Evolutionary conservation across 2,797 vertebrate species (phyloP).

Genomic region (Trematomus bernacchii): DNA sequence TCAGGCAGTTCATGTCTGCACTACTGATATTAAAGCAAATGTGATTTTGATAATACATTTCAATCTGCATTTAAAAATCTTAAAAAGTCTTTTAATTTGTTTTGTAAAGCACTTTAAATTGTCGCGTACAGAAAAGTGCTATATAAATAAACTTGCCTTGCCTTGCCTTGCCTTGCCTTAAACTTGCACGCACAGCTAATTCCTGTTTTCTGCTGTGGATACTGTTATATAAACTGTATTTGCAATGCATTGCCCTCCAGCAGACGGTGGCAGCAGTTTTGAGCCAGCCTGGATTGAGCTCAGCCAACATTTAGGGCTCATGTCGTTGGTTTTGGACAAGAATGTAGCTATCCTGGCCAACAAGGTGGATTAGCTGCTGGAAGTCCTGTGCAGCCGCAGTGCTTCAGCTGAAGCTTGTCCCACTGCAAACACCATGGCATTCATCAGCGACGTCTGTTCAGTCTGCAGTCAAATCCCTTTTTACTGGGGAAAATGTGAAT

Average conservation of each 20-base stretch:
- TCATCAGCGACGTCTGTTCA: slow-evolving; percentile 38
- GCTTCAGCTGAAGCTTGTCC: slow-evolving; percentile 43
- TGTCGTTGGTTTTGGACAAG: slow-evolving; percentile 66
- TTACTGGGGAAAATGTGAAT: not conserved
- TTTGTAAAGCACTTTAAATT: too few relatives aligned
- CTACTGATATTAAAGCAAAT: slow-evolving; percentile 6
- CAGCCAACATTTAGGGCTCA: slow-evolving; percentile 63
- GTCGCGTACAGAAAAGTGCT: too few relatives aligned
- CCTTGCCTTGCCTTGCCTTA: too few relatives aligned
- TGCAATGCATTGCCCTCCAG: slow-evolving; percentile 55
- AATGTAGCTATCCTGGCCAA: slow-evolving; percentile 50
- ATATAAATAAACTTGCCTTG: too few relatives aligned
- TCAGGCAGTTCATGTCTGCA: slow-evolving; percentile 4
- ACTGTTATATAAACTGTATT: slow-evolving; percentile 38
- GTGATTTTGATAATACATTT: slow-evolving; percentile 22
- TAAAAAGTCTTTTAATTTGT: too few relatives aligned
- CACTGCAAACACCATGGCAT: slow-evolving; percentile 46
- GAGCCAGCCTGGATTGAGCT: slow-evolving; percentile 50
- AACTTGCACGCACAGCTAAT: slow-evolving; percentile 26
- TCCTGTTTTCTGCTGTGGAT: slow-evolving; percentile 44
- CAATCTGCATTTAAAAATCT: slow-evolving; percentile 25
- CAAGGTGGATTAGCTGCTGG: slow-evolving; percentile 66
- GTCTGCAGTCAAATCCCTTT: slow-evolving; percentile 22
- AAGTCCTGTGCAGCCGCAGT: slow-evolving; percentile 46
- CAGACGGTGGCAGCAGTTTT: slow-evolving; percentile 57